Evolutionary conservation across 2,113 vertebrate species (phyloP), one percentile per base, ranked within the genome.

Genomic region (Gorsachius goisagi): DNA sequence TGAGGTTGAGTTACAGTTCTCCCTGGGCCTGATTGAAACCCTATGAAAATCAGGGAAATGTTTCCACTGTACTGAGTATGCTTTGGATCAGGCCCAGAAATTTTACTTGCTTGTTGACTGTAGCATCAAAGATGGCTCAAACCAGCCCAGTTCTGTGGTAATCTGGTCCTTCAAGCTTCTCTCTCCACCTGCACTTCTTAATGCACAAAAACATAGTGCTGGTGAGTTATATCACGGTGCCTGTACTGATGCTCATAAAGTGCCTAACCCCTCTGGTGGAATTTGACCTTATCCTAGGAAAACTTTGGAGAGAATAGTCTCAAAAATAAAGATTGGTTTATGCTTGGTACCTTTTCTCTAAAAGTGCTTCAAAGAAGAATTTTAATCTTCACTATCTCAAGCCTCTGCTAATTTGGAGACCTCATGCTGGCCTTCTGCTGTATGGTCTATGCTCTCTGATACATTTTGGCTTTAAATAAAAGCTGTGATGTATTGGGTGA

Each of bases 201-300:
- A 47, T 30, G 14, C 14, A 50, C 32, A 55, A n/a, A 88, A 18
- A 0, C 6, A 1, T 8, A 15, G 28, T 0, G 2, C 22, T 44
- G 15, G 22, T 45, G 16, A 84, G 27, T 39, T 76, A 6, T 12
- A 5, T 35, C 23, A 13, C 9, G 12, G 33, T 50, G n/a, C 28
- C 28, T 60, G 11, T 63, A 12, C 6, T 66, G 50, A 30, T 82
- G n/a, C 8, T 33, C 4, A 5, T 35, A 11, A 35, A 6, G 9
- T 49, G 47, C 27, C 47, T 82, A 30, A 15, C 0, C 5, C 16
- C 32, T 19, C 24, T 52, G 5, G 32, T 30, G n/a, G 26, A 62
- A n/a, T 53, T 59, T 60, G 49, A 63, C 13, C 9, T 73, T 86
- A 76, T 66, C 22, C 14, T 19, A 35, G 16, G 44, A 79, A 68